Evolutionary conservation across 2,888 invertebrate species (phyloP).

Genomic region (Cryptophagus acutangulus): DNA sequence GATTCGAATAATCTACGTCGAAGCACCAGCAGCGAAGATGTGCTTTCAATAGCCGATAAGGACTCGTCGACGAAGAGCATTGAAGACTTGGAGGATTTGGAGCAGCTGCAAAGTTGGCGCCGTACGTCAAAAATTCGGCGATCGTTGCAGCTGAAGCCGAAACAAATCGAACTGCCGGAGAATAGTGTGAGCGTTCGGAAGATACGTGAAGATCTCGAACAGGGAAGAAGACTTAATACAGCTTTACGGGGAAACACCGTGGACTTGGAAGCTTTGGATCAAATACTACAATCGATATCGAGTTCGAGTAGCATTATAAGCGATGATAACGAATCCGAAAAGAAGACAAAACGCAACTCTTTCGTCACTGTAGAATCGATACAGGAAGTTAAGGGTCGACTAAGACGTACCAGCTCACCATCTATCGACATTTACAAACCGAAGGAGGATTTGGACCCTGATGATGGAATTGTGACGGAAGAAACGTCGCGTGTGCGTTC

Average conservation of each 20-base stretch:
- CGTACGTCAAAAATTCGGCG: constrained; percentile 60
- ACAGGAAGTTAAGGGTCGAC: constrained; percentile 55
- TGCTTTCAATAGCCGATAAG: constrained; percentile 36
- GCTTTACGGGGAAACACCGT: constrained; percentile 53
- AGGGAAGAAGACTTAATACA: constrained; percentile 51
- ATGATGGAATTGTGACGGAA: constrained; percentile 51
- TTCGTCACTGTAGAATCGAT: constrained; percentile 59
- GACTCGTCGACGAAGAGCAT: constrained; percentile 37
- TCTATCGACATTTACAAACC: constrained; percentile 40
- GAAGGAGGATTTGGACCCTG: constrained; percentile 37
- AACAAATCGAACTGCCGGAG: constrained; percentile 47
- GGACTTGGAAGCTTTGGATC: constrained; percentile 52
- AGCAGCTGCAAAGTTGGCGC: constrained; percentile 54
- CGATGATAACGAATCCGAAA: constrained; percentile 29
- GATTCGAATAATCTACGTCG: constrained; percentile 35
- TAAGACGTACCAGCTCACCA: constrained; percentile 53
- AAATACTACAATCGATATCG: constrained; percentile 48
- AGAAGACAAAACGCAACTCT: constrained; percentile 44
- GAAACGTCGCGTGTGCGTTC: constrained; percentile 44
- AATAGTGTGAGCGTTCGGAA: constrained; percentile 53
- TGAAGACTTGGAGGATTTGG: constrained; percentile 42
- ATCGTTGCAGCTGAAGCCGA: constrained; percentile 65
- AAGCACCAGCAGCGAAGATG: constrained; percentile 51
- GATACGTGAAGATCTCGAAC: constrained; percentile 54
- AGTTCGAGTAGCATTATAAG: constrained; percentile 36